Evolutionary conservation across 2,113 vertebrate genomes (phyloP).

Genomic region (Petaurus breviceps): DNA sequence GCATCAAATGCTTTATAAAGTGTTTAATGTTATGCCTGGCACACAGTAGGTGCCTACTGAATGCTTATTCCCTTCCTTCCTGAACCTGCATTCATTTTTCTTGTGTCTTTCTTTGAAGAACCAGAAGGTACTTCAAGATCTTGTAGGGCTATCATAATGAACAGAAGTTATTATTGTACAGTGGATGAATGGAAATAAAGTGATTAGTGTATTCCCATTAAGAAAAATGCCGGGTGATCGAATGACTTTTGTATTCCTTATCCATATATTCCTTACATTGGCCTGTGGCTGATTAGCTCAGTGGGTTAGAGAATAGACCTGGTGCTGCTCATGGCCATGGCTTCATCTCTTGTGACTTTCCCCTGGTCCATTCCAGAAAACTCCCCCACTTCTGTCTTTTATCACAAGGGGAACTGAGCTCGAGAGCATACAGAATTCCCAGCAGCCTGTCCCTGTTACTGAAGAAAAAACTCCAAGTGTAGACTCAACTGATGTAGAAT

Average conservation of each 20-base stretch:
- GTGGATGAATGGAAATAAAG: not conserved
- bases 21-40: too few relatives aligned
- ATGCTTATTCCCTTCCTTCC: not conserved
- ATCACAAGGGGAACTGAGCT: not conserved
- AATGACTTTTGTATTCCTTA: not conserved
- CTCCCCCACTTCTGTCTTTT: not conserved
- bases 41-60: not conserved
- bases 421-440: not conserved
- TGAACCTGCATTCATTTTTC: not conserved
- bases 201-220: not conserved
- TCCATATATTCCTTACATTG: not conserved
- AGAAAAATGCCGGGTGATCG: too few relatives aligned
- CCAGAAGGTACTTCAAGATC: not conserved
- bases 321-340: not conserved
- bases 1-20: not conserved
- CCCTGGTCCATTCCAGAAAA: not conserved
- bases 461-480: not conserved
- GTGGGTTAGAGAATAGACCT: not conserved
- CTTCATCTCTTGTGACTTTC: not conserved
- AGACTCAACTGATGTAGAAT: not conserved
- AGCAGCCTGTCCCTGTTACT: not conserved
- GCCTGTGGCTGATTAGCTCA: not conserved
- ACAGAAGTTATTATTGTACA: not conserved
- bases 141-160: not conserved
- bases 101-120: not conserved